Evolutionary conservation across 2,888 invertebrate genomes (phyloP).

Genomic region (Pardosa pseudoannulata): DNA sequence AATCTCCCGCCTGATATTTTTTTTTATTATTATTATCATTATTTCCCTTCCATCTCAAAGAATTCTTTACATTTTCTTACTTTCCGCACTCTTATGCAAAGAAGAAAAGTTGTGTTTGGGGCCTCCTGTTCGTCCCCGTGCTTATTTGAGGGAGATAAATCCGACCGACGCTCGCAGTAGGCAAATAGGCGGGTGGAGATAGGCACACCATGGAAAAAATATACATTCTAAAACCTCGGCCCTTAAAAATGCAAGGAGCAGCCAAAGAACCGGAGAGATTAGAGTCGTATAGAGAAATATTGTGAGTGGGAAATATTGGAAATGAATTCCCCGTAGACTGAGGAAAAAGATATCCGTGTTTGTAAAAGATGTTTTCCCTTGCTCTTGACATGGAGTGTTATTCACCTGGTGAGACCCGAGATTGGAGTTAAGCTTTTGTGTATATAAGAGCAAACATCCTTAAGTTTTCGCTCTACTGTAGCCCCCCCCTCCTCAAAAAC

Average conservation of each 20-base stretch:
- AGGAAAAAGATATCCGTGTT: neutral
- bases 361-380: neutral
- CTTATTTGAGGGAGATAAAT: neutral
- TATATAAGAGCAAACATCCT: no score
- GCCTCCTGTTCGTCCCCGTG: neutral
- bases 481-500: no score
- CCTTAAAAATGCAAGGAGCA: neutral
- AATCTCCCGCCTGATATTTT: no score
- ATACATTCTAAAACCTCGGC: neutral
- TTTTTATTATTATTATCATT: no score
- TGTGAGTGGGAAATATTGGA: neutral
- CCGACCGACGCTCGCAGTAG: neutral
- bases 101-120: neutral
- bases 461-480: no score
- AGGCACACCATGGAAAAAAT: neutral
- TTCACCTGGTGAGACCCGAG: no score
- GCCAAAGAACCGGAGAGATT: neutral
- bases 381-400: neutral
- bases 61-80: slow-evolving; percentile 10
- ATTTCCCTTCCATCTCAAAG: neutral
- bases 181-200: neutral
- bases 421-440: no score
- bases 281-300: neutral
- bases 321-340: neutral
- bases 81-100: neutral